phyloP scores from a whole-genome alignment of 2,888 invertebrate species.

The Ethmia dodecea region DNA sequence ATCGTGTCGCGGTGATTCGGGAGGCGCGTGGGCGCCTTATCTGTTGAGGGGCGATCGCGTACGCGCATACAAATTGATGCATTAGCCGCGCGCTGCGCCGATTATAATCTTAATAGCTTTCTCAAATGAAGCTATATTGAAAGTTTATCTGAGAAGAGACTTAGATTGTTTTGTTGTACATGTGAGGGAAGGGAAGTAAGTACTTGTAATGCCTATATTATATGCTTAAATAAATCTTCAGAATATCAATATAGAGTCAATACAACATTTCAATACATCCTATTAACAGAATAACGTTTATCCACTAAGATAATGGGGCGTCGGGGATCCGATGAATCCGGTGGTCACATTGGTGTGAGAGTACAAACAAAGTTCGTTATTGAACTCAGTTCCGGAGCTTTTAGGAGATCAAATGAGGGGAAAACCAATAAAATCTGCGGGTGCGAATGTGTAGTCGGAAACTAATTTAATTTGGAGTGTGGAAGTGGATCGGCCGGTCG shows the following conservation, averaged over 20 bases:
- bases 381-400: slow-evolving; percentile 35
- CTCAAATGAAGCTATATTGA: slow-evolving; percentile 57
- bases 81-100: slow-evolving; percentile 45
- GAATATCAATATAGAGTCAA: too few relatives aligned
- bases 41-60: slow-evolving; percentile 47
- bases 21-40: slow-evolving; percentile 39
- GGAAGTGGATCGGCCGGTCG: slow-evolving; percentile 34
- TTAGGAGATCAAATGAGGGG: slow-evolving; percentile 31
- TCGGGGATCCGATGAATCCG: too few relatives aligned
- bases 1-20: slow-evolving; percentile 18
- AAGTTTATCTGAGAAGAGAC: slow-evolving; percentile 31
- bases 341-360: too few relatives aligned
- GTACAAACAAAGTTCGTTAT: too few relatives aligned
- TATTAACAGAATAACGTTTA: too few relatives aligned
- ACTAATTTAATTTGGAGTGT: slow-evolving; percentile 62
- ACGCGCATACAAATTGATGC: slow-evolving; percentile 63
- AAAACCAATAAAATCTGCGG: slow-evolving; percentile 26
- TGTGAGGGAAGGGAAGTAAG: too few relatives aligned
- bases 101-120: slow-evolving; percentile 54
- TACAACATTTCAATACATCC: too few relatives aligned
- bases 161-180: slow-evolving; percentile 19
- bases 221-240: too few relatives aligned
- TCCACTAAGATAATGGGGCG: too few relatives aligned
- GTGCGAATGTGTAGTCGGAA: slow-evolving; percentile 30
- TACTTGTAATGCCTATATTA: too few relatives aligned